Evolutionary conservation across 2,113 vertebrate genomes (phyloP).

Genomic region (Balaeniceps rex): DNA sequence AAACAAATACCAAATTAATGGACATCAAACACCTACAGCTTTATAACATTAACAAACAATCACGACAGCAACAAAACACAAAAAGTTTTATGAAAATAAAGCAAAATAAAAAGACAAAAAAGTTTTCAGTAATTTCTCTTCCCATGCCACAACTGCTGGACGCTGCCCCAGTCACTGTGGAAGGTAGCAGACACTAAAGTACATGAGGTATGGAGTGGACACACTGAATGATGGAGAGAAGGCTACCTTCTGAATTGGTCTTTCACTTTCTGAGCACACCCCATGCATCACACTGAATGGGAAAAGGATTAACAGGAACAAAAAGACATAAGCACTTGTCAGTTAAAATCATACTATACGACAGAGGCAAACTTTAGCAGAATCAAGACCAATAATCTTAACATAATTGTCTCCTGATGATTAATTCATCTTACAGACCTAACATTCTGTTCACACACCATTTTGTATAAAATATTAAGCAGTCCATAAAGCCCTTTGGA

Average conservation of each 20-base stretch:
- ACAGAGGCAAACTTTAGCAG: not conserved
- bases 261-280: not conserved
- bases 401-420: not conserved
- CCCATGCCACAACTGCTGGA: not conserved
- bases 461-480: not conserved
- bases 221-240: not conserved
- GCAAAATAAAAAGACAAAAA: not conserved
- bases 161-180: not conserved
- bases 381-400: not conserved
- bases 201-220: not conserved
- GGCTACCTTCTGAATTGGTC: not conserved
- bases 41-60: not conserved
- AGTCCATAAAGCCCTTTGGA: not conserved
- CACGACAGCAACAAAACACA: not conserved
- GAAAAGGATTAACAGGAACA: not conserved
- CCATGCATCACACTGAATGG: not conserved
- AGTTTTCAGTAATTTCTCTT: not conserved
- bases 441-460: not conserved
- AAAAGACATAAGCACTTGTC: not conserved
- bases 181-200: not conserved
- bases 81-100: not conserved
- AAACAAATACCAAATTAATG: conserved; percentile 69
- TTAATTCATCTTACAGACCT: not conserved
- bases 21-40: not conserved
- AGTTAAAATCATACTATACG: not conserved